Conservation (phyloP, 2,113 vertebrate genomes). For the Bolborhynchus lineola region DNA sequence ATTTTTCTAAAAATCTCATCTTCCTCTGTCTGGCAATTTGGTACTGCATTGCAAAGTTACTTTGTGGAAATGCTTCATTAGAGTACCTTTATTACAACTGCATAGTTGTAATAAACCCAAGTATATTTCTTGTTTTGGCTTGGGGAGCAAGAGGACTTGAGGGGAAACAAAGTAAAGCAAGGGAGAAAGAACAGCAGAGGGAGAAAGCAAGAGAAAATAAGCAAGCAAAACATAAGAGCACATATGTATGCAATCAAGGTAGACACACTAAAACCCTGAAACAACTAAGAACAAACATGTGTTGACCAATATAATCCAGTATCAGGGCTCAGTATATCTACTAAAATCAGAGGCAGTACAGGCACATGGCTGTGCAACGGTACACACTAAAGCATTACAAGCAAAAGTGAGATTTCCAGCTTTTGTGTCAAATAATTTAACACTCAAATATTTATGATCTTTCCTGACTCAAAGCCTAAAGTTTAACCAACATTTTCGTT, state of each 20-base stretch:
- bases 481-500: not conserved
- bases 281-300: not conserved
- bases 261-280: not conserved
- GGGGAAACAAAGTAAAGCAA: not conserved
- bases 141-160: not conserved
- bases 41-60: not conserved
- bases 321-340: not conserved
- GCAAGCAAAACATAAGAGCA: not conserved
- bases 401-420: not conserved
- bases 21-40: not conserved
- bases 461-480: not conserved
- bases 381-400: rapidly evolving
- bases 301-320: not conserved
- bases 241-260: rapidly evolving
- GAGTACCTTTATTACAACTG: not conserved
- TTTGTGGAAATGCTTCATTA: not conserved
- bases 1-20: conserved; percentile 4
- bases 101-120: not conserved
- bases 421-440: not conserved
- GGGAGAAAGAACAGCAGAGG: not conserved
- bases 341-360: not conserved
- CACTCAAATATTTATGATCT: not conserved
- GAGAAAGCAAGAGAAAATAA: not conserved
- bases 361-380: not conserved
- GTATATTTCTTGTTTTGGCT: not conserved